Percentiles rank a stretch among this genome's conserved stretches.
Conservation (phyloP, 2,797 vertebrate genomes). For the Gallinago solitaria region DNA sequence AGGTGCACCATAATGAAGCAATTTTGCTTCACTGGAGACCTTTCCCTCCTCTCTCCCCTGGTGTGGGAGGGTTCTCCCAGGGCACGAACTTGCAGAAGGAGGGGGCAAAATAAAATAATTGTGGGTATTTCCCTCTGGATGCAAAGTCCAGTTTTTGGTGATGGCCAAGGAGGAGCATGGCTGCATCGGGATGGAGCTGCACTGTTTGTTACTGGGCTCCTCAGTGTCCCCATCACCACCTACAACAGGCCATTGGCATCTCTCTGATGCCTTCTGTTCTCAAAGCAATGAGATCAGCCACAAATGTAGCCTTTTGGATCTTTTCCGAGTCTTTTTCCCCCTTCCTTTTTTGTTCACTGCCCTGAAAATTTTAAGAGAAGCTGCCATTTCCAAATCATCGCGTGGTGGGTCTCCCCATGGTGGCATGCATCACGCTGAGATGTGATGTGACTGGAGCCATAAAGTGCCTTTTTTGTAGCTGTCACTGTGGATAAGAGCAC, state of each 20-base stretch:
- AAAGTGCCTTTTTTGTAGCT: slow-evolving; percentile 27
- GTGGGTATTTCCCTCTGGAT: background rate
- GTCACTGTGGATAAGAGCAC: background rate
- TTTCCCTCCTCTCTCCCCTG: background rate
- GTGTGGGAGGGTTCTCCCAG: background rate
- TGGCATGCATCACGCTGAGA: background rate
- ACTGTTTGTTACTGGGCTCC: background rate
- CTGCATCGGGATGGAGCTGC: background rate
- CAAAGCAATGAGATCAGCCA: background rate
- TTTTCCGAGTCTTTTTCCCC: background rate
- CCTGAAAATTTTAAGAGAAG: background rate
- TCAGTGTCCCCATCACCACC: fast-evolving
- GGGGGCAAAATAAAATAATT: fast-evolving
- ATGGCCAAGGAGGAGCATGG: background rate
- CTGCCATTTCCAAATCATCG: background rate
- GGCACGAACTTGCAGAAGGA: background rate
- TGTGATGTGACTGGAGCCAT: slow-evolving; percentile 8
- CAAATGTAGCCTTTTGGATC: background rate
- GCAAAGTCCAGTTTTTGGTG: background rate
- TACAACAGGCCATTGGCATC: background rate
- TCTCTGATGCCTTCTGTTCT: background rate
- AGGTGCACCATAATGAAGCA: background rate
- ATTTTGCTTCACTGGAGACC: background rate
- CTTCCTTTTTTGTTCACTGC: background rate
- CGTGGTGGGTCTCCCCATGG: background rate